These are phyloP conservation scores for Arnoldichthys spilopterus DNA, from an alignment of 2,797 vertebrate genomes.

Conservation along the genomic window DNA sequence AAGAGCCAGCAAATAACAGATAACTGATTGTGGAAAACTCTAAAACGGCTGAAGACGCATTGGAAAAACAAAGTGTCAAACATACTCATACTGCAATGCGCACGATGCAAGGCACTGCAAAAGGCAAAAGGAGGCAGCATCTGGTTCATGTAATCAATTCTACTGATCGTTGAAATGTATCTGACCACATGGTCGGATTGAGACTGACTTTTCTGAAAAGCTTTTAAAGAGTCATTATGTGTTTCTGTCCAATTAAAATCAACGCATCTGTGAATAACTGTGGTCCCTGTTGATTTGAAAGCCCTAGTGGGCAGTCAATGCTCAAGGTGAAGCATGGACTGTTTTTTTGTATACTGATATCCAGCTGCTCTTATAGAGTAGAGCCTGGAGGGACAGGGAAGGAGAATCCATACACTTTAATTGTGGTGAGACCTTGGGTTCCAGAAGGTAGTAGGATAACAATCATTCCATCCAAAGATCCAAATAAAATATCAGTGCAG, in stretches of 20 bases:
- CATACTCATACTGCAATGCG: not conserved
- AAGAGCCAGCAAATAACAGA: slow-evolving; percentile 9
- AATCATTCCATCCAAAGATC: slow-evolving; percentile 16
- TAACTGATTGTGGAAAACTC: slow-evolving; percentile 9
- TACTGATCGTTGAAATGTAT: slow-evolving; percentile 43
- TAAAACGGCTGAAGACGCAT: not conserved
- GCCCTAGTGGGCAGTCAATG: not conserved
- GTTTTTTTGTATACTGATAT: slow-evolving; percentile 2
- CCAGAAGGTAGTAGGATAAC: slow-evolving; percentile 10
- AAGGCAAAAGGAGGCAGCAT: slow-evolving; percentile 12
- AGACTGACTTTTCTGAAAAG: slow-evolving; percentile 49
- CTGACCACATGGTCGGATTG: slow-evolving; percentile 43
- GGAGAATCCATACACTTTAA: slow-evolving; percentile 10
- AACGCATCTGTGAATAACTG: slow-evolving; percentile 51
- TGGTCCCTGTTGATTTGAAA: slow-evolving; percentile 41
- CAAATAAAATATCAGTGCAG: not conserved
- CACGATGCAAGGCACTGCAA: not conserved
- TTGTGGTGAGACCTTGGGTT: slow-evolving; percentile 31
- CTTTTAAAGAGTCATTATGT: slow-evolving; percentile 53
- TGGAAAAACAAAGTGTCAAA: not conserved
- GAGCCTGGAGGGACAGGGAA: not conserved
- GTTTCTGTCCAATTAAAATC: slow-evolving; percentile 66
- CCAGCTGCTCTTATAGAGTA: slow-evolving; percentile 22
- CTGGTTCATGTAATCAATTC: slow-evolving; percentile 31
- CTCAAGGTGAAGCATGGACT: not conserved